These are phyloP conservation scores for Tylochromis polylepis DNA, from an alignment of 2,113 vertebrate species.

Conservation along the genomic window DNA sequence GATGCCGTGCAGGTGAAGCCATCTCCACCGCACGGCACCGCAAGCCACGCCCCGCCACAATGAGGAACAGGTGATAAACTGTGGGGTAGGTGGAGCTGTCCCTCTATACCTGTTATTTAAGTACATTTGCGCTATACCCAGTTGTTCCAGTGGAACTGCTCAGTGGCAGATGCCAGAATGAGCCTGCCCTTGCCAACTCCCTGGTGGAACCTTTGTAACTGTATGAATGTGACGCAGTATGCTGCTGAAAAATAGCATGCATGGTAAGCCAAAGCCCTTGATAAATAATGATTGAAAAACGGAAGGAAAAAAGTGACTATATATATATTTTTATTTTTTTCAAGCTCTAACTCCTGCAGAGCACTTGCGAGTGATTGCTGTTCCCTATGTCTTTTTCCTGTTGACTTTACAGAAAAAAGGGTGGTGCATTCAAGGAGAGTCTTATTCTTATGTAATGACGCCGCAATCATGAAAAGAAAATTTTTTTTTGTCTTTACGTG, in stretches of 20 bases:
- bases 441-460: slow-evolving; percentile 49
- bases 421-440: slow-evolving; percentile 15
- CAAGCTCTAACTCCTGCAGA: slow-evolving; percentile 9
- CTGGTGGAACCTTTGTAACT: slow-evolving; percentile 18
- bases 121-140: slow-evolving; percentile 14
- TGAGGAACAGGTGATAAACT: neutral
- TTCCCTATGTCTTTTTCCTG: slow-evolving; percentile 26
- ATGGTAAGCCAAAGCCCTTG: neutral
- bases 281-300: neutral
- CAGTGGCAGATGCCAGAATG: neutral
- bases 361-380: slow-evolving; percentile 12
- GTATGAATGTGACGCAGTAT: slow-evolving; percentile 14
- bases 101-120: slow-evolving; percentile 13
- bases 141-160: neutral
- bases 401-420: slow-evolving; percentile 2
- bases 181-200: slow-evolving; percentile 38
- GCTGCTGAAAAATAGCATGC: slow-evolving; percentile 3
- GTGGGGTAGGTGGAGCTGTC: slow-evolving; percentile 4
- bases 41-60: too few species aligned
- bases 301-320: neutral
- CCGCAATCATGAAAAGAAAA: slow-evolving; percentile 27
- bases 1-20: too few species aligned
- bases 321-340: neutral
- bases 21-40: too few species aligned
- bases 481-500: slow-evolving; percentile 5